Conservation (phyloP, 1,140 invertebrate species). For the Pseudachorutes palmiensis region DNA sequence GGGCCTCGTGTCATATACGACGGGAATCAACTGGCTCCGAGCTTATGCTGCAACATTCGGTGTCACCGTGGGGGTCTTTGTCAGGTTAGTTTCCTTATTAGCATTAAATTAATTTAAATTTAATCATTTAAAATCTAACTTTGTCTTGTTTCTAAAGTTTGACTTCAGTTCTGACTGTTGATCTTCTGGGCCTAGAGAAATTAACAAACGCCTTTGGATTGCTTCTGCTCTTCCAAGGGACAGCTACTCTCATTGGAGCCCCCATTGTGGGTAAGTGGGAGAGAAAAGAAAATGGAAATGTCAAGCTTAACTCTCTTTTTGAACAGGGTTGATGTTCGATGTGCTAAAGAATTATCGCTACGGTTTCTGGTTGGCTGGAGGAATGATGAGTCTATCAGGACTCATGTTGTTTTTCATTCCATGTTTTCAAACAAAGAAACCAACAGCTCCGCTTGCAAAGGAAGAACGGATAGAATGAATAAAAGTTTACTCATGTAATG, state of each 20-base stretch:
- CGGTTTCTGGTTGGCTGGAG: conserved; percentile 72
- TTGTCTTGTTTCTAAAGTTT: too few relatives aligned
- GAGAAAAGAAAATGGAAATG: conserved; percentile 14
- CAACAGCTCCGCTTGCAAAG: too few relatives aligned
- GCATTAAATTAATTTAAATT: too few relatives aligned
- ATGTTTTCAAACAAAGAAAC: conserved; percentile 41
- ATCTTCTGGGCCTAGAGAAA: conserved; percentile 73
- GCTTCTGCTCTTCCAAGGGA: conserved; percentile 79
- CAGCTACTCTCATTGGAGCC: conserved; percentile 66
- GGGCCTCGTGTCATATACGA: conserved; percentile 61
- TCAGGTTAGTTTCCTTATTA: too few relatives aligned
- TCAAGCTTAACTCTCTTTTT: conserved; percentile 24
- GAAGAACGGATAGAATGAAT: too few relatives aligned
- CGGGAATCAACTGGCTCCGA: conserved; percentile 58
- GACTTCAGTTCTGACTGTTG: conserved; percentile 80
- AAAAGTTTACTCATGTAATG: too few relatives aligned
- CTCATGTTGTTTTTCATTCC: conserved; percentile 81
- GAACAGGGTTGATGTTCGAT: conserved; percentile 72
- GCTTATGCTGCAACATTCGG: conserved; percentile 76
- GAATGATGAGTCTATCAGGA: conserved; percentile 75
- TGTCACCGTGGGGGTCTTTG: conserved; percentile 82
- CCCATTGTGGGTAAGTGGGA: conserved; percentile 67
- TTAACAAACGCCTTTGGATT: conserved; percentile 90
- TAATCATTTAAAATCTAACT: too few relatives aligned
- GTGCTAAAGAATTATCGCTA: conserved; percentile 64